Evolutionary conservation across 2,888 invertebrate genomes (phyloP).

Genomic region (Drosophila nr. medialis): DNA sequence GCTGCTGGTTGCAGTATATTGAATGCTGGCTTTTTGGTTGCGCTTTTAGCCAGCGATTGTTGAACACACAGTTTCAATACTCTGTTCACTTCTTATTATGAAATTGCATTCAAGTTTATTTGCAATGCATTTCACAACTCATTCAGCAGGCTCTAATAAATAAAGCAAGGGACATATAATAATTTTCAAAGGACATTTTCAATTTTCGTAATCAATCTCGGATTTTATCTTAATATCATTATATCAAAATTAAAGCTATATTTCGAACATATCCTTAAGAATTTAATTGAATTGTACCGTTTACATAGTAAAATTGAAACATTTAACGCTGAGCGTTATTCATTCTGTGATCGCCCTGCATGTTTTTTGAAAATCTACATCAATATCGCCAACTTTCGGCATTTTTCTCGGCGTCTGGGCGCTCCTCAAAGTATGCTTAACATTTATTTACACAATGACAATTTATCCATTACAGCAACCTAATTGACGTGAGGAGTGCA

Average conservation of each 20-base stretch:
- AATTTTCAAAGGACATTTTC: too few species aligned
- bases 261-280: not conserved
- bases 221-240: too few species aligned
- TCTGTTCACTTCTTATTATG: conserved; percentile 43
- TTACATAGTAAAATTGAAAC: not conserved
- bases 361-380: not conserved
- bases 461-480: conserved; percentile 2
- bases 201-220: not conserved
- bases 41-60: conserved; percentile 56
- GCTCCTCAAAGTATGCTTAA: not conserved
- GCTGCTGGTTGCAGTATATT: conserved; percentile 36
- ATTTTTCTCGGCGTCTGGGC: not conserved
- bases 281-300: not conserved
- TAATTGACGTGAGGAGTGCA: too few species aligned
- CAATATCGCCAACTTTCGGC: not conserved
- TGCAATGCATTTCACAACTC: conserved; percentile 39
- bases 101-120: conserved; percentile 49
- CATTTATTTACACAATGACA: not conserved
- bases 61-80: conserved; percentile 44
- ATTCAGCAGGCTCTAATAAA: conserved; percentile 19
- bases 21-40: conserved; percentile 34
- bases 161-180: conserved; percentile 18
- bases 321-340: not conserved
- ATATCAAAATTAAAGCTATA: not conserved
- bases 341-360: not conserved